These are phyloP conservation scores for Austrofundulus limnaeus DNA, from an alignment of 2,113 vertebrate species.

Conservation along the genomic window DNA sequence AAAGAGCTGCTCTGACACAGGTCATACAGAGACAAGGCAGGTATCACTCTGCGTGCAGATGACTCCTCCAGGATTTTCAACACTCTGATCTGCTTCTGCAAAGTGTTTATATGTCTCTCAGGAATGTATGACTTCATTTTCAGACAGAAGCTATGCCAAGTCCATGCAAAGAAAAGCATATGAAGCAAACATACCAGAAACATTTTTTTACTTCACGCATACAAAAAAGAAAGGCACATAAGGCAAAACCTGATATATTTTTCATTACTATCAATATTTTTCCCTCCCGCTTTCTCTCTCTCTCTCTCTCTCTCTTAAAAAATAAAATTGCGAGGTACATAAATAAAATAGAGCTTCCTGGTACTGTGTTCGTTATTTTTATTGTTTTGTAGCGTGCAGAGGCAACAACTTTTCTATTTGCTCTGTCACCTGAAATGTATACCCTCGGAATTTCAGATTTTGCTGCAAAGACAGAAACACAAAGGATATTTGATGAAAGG, in stretches of 20 bases:
- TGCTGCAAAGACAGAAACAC: neutral
- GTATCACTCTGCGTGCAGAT: slow-evolving; percentile 26
- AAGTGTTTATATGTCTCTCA: slow-evolving; percentile 1
- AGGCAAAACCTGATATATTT: neutral
- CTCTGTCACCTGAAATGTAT: neutral
- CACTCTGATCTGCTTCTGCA: neutral
- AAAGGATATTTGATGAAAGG: neutral
- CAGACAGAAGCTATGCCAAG: slow-evolving; percentile 3
- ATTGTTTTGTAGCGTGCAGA: neutral
- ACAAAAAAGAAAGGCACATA: slow-evolving; percentile 19
- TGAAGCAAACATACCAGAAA: slow-evolving; percentile 10
- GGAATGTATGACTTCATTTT: slow-evolving; percentile 21
- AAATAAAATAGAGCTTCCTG: slow-evolving; percentile 4
- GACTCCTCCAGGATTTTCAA: slow-evolving; percentile 23
- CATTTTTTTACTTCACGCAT: slow-evolving; percentile 10
- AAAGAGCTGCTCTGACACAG: slow-evolving; percentile 25
- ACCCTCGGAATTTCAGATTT: neutral
- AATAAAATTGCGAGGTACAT: neutral
- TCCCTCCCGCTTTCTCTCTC: neutral
- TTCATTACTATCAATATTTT: neutral
- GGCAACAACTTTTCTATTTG: neutral
- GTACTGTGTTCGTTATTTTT: neutral
- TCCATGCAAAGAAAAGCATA: slow-evolving; percentile 20
- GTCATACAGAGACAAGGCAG: slow-evolving; percentile 35
- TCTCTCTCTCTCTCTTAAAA: neutral